A percentile compares a stretch with the other conserved stretches of the same genome.
Evolutionary conservation across 1,140 invertebrate genomes (phyloP).

Genomic region (Patella vulgata): DNA sequence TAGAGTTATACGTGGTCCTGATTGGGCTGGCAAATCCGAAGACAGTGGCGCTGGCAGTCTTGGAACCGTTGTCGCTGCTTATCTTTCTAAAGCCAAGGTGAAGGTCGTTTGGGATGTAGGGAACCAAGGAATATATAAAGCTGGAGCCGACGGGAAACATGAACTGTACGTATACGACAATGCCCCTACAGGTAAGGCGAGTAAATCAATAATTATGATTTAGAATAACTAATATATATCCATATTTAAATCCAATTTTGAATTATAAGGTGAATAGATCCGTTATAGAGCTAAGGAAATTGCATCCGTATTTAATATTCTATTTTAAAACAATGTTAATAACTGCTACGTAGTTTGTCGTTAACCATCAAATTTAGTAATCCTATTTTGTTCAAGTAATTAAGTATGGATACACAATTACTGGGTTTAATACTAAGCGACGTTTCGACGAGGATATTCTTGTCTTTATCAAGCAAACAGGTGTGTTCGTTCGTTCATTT

Average conservation of each 20-base stretch:
- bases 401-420: too few species aligned
- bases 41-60: constrained; percentile 53
- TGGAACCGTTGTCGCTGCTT: constrained; percentile 44
- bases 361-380: too few species aligned
- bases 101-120: constrained; percentile 45
- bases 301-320: neutral
- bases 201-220: neutral
- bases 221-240: neutral
- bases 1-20: constrained; percentile 49
- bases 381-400: too few species aligned
- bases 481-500: too few species aligned
- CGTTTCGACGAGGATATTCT: too few species aligned
- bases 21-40: constrained; percentile 43
- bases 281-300: too few species aligned
- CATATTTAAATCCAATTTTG: neutral
- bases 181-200: constrained; percentile 33
- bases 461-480: too few species aligned
- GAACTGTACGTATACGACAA: constrained; percentile 43
- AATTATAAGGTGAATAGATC: too few species aligned
- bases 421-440: too few species aligned
- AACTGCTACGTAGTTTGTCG: too few species aligned
- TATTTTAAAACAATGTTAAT: too few species aligned
- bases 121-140: constrained; percentile 26
- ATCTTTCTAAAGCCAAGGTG: constrained; percentile 21
- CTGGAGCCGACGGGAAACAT: constrained; percentile 37